These are phyloP conservation scores for Dipodomys merriami DNA, from an alignment of 2,113 vertebrate genomes.

Conservation along the genomic window DNA sequence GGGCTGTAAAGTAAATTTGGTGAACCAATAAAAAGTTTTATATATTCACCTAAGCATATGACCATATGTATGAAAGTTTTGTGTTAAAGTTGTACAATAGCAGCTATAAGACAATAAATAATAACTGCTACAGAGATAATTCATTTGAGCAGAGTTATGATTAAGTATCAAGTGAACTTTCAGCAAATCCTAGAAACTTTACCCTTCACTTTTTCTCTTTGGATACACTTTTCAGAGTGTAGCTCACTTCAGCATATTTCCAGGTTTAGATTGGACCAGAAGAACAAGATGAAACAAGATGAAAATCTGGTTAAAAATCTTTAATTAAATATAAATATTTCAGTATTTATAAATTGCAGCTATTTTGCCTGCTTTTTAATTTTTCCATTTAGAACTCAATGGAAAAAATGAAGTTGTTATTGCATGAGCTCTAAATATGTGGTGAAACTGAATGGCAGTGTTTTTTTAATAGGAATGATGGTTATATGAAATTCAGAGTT, in stretches of 20 bases:
- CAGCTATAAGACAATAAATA: slow-evolving; percentile 69
- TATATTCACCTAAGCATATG: slow-evolving; percentile 20
- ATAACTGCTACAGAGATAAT: slow-evolving; percentile 8
- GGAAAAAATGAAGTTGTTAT: neutral
- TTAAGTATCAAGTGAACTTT: slow-evolving; percentile 60
- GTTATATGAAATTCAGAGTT: slow-evolving; percentile 10
- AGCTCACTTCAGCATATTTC: slow-evolving; percentile 7
- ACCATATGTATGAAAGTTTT: slow-evolving; percentile 12
- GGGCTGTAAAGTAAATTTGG: slow-evolving; percentile 69
- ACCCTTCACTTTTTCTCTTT: slow-evolving; percentile 4
- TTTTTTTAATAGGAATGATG: neutral
- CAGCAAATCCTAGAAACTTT: slow-evolving; percentile 30
- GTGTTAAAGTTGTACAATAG: neutral
- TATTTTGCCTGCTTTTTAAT: neutral
- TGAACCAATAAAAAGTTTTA: slow-evolving; percentile 52
- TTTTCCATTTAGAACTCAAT: neutral
- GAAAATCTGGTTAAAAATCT: neutral
- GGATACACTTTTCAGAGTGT: slow-evolving; percentile 1
- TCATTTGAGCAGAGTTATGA: slow-evolving; percentile 26
- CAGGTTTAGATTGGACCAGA: neutral
- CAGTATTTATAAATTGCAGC: neutral
- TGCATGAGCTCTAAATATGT: neutral
- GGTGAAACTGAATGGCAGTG: slow-evolving; percentile 27
- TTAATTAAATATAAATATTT: neutral
- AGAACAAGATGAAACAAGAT: neutral